Conservation (phyloP, 2,888 invertebrate species). For the Cheilosia scutellata region DNA sequence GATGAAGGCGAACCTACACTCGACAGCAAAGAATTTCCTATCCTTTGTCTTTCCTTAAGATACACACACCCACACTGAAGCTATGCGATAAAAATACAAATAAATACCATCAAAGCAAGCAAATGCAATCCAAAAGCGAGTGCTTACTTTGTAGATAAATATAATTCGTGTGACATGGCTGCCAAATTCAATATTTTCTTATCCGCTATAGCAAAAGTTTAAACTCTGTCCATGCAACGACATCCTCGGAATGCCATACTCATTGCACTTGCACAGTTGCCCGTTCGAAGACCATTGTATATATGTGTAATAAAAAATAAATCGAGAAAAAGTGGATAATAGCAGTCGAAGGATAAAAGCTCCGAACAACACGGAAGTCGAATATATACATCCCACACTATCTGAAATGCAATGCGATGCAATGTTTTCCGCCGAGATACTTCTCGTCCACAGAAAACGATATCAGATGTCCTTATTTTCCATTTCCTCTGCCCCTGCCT, state of each 20-base stretch:
- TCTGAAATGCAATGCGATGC: slow-evolving; percentile 64
- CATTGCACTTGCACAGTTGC: neutral
- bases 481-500: neutral
- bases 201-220: slow-evolving; percentile 66
- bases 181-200: slow-evolving; percentile 74
- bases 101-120: slow-evolving; percentile 2
- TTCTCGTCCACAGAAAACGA: slow-evolving; percentile 50
- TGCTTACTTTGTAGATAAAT: slow-evolving; percentile 69
- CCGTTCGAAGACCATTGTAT: slow-evolving; percentile 1
- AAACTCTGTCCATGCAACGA: slow-evolving; percentile 49
- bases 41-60: neutral
- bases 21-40: too few species aligned
- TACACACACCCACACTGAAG: neutral
- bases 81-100: slow-evolving; percentile 21
- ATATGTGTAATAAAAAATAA: slow-evolving; percentile 43
- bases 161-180: slow-evolving; percentile 70
- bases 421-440: slow-evolving; percentile 62
- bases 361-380: slow-evolving; percentile 65
- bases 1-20: too few species aligned
- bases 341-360: slow-evolving; percentile 49
- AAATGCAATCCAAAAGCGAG: slow-evolving; percentile 49
- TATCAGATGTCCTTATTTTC: slow-evolving; percentile 73
- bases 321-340: slow-evolving; percentile 29
- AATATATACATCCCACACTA: slow-evolving; percentile 67
- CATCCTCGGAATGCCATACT: slow-evolving; percentile 18